These are phyloP conservation scores for Neodiprion pinetum DNA, from an alignment of 1,140 invertebrate species.

Conservation along the genomic window DNA sequence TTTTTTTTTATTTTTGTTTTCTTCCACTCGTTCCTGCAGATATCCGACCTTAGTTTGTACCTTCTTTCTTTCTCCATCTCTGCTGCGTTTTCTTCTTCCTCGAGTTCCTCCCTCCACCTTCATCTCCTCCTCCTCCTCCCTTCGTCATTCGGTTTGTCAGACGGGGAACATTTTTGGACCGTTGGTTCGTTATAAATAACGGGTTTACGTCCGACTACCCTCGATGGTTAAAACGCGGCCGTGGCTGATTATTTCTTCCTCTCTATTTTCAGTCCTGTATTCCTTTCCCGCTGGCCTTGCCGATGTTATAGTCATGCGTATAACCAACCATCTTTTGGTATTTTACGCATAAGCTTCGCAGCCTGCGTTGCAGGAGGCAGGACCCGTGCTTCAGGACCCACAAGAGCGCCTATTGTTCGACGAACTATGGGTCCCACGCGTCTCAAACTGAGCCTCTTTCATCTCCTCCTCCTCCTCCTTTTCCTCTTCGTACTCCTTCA, in stretches of 20 bases:
- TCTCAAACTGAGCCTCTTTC: constrained; percentile 4
- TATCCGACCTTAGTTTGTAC: constrained; percentile 32
- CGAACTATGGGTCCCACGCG: constrained; percentile 1
- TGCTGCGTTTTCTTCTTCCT: not conserved
- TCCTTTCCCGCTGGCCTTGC: no score
- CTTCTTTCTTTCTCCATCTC: constrained; percentile 19
- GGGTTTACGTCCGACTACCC: not conserved
- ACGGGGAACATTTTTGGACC: not conserved
- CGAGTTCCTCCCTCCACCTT: not conserved
- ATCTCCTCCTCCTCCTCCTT: not conserved
- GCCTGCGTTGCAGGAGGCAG: no score
- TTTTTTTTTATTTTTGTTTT: constrained; percentile 15
- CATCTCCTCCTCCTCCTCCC: not conserved
- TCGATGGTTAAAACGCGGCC: not conserved
- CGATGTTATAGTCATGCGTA: no score
- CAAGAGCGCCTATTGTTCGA: not conserved
- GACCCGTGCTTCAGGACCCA: not conserved
- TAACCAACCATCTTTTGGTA: no score
- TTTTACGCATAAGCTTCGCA: no score
- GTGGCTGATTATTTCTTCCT: not conserved
- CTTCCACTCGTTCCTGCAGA: constrained; percentile 18
- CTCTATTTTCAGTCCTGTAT: not conserved
- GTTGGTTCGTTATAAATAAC: not conserved
- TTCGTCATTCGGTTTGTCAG: constrained; percentile 13
- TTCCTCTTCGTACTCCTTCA: not conserved